A percentile compares a stretch with the other conserved stretches of the same genome.
Evolutionary conservation across 2,888 invertebrate species (phyloP).

Genomic region (Machimus atricapillus): DNA sequence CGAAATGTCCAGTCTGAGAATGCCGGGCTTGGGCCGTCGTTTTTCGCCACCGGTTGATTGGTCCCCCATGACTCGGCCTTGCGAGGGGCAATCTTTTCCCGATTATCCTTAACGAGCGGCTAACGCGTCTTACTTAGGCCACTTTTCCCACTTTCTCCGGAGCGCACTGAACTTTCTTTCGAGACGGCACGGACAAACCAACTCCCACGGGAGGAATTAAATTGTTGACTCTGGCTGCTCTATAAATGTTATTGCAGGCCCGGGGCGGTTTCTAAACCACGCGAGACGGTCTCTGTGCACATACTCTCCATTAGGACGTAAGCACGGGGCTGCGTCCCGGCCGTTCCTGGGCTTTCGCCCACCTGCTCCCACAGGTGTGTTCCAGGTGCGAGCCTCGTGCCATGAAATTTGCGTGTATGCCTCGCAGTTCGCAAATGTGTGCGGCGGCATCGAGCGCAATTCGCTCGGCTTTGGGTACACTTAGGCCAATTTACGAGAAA

Average conservation of each 20-base stretch:
- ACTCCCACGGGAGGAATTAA: slow-evolving; percentile 24
- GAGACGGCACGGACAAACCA: not conserved
- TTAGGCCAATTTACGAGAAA: not conserved
- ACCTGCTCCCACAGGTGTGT: slow-evolving; percentile 48
- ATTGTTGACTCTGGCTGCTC: slow-evolving; percentile 33
- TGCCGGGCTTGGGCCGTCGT: slow-evolving; percentile 58
- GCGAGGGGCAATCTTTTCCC: not conserved
- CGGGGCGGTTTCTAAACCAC: not conserved
- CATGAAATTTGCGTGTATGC: slow-evolving; percentile 27
- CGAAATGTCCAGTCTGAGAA: slow-evolving; percentile 63
- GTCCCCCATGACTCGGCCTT: slow-evolving; percentile 44
- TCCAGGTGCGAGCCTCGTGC: slow-evolving; percentile 1
- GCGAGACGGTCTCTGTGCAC: not conserved
- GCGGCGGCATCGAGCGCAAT: not conserved
- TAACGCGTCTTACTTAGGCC: not conserved
- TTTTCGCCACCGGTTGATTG: slow-evolving; percentile 45
- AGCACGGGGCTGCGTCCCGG: not conserved
- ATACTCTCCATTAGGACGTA: slow-evolving; percentile 23
- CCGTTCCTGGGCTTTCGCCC: not conserved
- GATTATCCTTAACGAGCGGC: not conserved
- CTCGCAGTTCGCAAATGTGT: not conserved
- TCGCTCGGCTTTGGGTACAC: not conserved
- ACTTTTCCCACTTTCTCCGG: slow-evolving; percentile 11
- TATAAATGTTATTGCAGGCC: slow-evolving; percentile 39
- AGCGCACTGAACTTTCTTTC: slow-evolving; percentile 12